Base-by-base conservation (phyloP, 2,113 vertebrate genomes). In the Protomyctophum bolini region DNA sequence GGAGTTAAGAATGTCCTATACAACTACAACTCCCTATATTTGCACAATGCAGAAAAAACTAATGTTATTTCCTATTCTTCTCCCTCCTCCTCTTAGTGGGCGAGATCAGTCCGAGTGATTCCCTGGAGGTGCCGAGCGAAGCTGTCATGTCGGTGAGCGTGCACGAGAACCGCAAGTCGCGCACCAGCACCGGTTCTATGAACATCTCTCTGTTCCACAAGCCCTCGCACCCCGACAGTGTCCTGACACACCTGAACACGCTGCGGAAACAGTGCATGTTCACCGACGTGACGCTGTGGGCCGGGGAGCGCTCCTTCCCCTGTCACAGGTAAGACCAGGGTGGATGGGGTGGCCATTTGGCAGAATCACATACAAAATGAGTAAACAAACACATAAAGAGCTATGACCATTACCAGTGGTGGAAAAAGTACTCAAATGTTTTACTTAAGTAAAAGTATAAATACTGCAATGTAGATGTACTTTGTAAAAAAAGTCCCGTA, bases 131-230 rank as follows among this genome's bases (percentile, higher is more conserved):
- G 60, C 82, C 82, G 7, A 66, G 56, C 63, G 70, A 86, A 89
- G 88, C 71, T n/a, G 47, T 75, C 84, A 98, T 98, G 97, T 98
- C 97, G 0, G 96, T 98, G 89, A 96, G 93, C 0, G 95, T 97
- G 63, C 97, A 98, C 0, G 96, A 98, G 88, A 98, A 96, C 84
- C 94, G 97, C 48, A 98, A 98, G 86, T 97, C 96, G 2, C 94
- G 97, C 81, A 90, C 95, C 7, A 98, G 97, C 87, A 94, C 95
- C 0, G 96, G 95, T 69, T 96, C 96, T 84, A 95, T 96, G 95
- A 97, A 97, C 85, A 94, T 97, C 89, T 87, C 95, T 0, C 92
- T 98, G 57, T 98, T 97, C 64, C 97, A 98, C 92, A 98, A 98
- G 90, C 93, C 95, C 12, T 96, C 96, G 0, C 97, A 98, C 77